Evolutionary conservation across 2,113 vertebrate species (phyloP).

Genomic region (Corvus cornix): DNA sequence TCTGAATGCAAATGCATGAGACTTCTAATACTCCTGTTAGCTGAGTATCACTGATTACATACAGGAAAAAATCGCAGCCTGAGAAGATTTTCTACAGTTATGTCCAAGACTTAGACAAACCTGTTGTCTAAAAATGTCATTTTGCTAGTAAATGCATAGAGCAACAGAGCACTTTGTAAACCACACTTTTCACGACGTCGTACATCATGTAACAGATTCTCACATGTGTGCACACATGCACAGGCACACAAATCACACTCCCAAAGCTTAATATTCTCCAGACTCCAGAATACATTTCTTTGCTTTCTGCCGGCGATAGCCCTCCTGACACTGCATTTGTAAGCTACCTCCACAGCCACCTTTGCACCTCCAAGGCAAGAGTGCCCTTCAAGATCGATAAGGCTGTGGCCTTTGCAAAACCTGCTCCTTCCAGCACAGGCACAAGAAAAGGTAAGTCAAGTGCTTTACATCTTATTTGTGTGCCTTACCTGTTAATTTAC

Average conservation of each 20-base stretch:
- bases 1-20: background rate
- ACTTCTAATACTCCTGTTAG: background rate
- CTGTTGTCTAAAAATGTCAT: background rate
- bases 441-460: background rate
- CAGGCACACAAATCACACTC: background rate
- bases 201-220: rapidly evolving
- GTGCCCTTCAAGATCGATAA: background rate
- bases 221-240: rapidly evolving
- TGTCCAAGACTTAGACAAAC: background rate
- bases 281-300: background rate
- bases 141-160: background rate
- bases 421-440: background rate
- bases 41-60: background rate
- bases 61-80: background rate
- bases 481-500: background rate
- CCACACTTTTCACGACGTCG: rapidly evolving
- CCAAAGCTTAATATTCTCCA: background rate
- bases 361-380: background rate
- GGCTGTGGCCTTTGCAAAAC: background rate
- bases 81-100: background rate
- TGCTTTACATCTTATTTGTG: background rate
- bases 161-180: background rate
- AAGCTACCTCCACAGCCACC: background rate
- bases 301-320: background rate
- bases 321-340: background rate